Evolutionary conservation across 2,888 invertebrate genomes (phyloP).

Genomic region (Microctonus hyperodae): DNA sequence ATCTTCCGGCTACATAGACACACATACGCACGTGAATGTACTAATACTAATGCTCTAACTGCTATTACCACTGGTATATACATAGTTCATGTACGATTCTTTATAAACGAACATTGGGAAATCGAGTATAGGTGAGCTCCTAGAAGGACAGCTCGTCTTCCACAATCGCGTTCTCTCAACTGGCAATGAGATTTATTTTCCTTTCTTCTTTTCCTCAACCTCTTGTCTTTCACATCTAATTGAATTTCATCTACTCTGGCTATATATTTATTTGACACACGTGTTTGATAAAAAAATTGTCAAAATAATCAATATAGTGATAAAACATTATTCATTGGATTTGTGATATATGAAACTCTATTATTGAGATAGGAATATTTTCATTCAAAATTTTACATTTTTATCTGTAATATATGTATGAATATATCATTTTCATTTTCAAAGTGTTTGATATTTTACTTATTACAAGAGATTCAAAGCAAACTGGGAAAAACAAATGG

Average conservation of each 20-base stretch:
- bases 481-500: neutral
- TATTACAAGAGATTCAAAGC: too few relatives aligned
- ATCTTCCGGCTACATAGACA: neutral
- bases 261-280: conserved; percentile 1
- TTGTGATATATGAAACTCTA: neutral
- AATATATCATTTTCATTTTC: too few relatives aligned
- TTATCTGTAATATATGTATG: too few relatives aligned
- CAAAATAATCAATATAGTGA: neutral
- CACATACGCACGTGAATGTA: neutral
- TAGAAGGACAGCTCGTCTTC: conserved; percentile 8
- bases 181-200: conserved; percentile 7
- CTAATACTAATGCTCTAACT: too few relatives aligned
- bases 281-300: neutral
- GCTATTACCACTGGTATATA: neutral
- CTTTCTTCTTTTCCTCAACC: neutral
- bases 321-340: neutral
- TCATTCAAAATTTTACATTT: too few relatives aligned
- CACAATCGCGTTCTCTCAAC: neutral
- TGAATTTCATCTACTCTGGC: conserved; percentile 8
- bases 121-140: neutral
- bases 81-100: neutral
- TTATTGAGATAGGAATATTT: too few relatives aligned
- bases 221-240: conserved; percentile 17
- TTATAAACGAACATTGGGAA: neutral
- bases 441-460: too few relatives aligned